A percentile compares a stretch with the other conserved stretches of the same genome.
These are phyloP conservation scores for Parazoanthus atlanticus DNA, from an alignment of 92 coral and sea anemone genomes.

Conservation along the genomic window DNA sequence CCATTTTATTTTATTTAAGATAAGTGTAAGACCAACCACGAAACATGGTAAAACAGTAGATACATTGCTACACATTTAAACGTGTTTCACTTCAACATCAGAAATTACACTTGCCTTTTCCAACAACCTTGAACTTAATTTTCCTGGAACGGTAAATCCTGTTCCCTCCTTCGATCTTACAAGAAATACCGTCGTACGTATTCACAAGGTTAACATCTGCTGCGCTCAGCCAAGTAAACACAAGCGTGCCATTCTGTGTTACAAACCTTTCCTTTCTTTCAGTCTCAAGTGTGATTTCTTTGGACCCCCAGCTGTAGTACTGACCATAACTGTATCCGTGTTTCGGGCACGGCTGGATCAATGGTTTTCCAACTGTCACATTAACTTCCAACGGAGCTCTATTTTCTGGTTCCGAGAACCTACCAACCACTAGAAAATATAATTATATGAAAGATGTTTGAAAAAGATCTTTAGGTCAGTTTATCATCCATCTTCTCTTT, in stretches of 20 bases:
- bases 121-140: neutral
- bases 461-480: neutral
- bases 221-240: neutral
- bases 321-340: constrained; percentile 13
- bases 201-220: neutral
- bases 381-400: neutral
- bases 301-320: constrained; percentile 19
- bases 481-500: neutral
- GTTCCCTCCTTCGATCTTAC: constrained; percentile 25
- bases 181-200: neutral
- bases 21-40: neutral
- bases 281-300: neutral
- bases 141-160: neutral
- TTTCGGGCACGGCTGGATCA: constrained; percentile 6
- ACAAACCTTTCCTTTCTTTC: neutral
- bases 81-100: neutral
- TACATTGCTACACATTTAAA: neutral
- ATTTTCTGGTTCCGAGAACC: neutral
- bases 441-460: neutral
- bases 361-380: constrained; percentile 8
- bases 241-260: neutral
- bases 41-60: no score
- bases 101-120: neutral
- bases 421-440: neutral
- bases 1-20: no score